phyloP scores from a whole-genome alignment of 2,797 vertebrate genomes.

The Enoplosus armatus region DNA sequence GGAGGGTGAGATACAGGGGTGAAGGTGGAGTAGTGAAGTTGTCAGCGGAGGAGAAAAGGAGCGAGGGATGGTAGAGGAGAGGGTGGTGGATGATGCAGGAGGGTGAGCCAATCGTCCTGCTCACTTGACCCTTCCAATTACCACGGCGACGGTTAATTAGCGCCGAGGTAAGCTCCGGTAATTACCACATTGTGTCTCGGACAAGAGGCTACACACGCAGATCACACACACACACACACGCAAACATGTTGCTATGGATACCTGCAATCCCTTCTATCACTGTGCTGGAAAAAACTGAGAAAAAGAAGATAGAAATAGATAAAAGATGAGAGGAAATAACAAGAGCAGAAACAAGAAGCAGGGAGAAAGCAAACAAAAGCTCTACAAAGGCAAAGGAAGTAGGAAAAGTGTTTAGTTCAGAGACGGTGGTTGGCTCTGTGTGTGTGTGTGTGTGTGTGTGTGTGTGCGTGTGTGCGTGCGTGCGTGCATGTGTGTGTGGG shows the following conservation, averaged over 20 bases:
- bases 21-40: conserved; percentile 60
- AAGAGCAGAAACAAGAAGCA: conserved; percentile 58
- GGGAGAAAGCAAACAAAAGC: conserved; percentile 67
- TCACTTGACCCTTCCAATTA: conserved; percentile 88
- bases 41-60: conserved; percentile 61
- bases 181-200: conserved; percentile 87
- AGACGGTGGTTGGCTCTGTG: conserved; percentile 47
- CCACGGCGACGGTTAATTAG: conserved; percentile 86
- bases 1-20: conserved; percentile 46
- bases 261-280: conserved; percentile 72
- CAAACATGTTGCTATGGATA: conserved; percentile 84
- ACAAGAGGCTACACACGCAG: conserved; percentile 79
- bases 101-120: conserved; percentile 82
- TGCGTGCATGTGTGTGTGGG: conserved; percentile 38
- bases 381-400: conserved; percentile 55
- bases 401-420: conserved; percentile 66
- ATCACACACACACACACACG: conserved; percentile 37
- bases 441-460: conserved; percentile 41
- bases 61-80: conserved; percentile 48
- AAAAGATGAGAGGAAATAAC: conserved; percentile 71
- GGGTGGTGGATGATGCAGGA: conserved; percentile 67
- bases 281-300: conserved; percentile 58
- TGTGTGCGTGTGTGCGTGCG: no score
- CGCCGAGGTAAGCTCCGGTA: conserved; percentile 85
- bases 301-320: conserved; percentile 76